Evolutionary conservation across 2,113 vertebrate species (phyloP).

Genomic region (Mugil cephalus): DNA sequence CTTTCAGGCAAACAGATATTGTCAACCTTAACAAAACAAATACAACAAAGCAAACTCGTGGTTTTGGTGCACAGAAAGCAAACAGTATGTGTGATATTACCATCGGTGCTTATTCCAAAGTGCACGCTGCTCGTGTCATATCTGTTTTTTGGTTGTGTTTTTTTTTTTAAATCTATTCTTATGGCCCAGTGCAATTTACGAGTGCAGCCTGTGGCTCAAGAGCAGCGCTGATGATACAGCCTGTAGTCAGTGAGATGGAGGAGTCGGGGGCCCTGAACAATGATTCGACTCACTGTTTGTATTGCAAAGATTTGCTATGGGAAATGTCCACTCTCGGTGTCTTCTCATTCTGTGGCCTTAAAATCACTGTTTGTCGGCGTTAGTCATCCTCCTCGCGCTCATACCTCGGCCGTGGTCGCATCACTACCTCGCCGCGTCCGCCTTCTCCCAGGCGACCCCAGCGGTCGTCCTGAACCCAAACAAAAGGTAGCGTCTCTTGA

Average conservation of each 20-base stretch:
- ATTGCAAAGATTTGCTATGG: slow-evolving; percentile 68
- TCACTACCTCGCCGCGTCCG: slow-evolving; percentile 48
- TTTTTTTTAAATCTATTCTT: slow-evolving; percentile 32
- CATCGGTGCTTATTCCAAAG: background rate
- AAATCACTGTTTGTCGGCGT: slow-evolving; percentile 68
- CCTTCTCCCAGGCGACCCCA: slow-evolving; percentile 68
- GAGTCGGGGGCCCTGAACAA: slow-evolving; percentile 36
- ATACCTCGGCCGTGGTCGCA: slow-evolving; percentile 37
- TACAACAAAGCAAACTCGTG: slow-evolving; percentile 8
- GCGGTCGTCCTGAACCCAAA: slow-evolving; percentile 73
- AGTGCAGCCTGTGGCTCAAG: slow-evolving; percentile 43
- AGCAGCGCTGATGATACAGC: slow-evolving; percentile 56
- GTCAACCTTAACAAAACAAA: slow-evolving; percentile 32
- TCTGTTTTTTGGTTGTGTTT: background rate
- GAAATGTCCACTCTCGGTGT: slow-evolving; percentile 74
- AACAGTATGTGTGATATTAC: slow-evolving; percentile 23
- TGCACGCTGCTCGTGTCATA: slow-evolving; percentile 7
- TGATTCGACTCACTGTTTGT: slow-evolving; percentile 69
- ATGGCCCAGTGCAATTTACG: slow-evolving; percentile 40
- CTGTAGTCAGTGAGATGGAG: slow-evolving; percentile 64
- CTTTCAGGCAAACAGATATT: slow-evolving; percentile 33
- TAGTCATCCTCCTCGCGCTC: slow-evolving; percentile 58
- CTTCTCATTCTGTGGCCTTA: slow-evolving; percentile 58
- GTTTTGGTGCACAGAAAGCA: slow-evolving; percentile 16
- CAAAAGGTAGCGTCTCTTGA: slow-evolving; percentile 80